A percentile compares a stretch with the other conserved stretches of the same genome.
These are phyloP conservation scores for Pseudomyrmex flavicornis DNA, from an alignment of 1,140 invertebrate genomes.

Conservation along the genomic window DNA sequence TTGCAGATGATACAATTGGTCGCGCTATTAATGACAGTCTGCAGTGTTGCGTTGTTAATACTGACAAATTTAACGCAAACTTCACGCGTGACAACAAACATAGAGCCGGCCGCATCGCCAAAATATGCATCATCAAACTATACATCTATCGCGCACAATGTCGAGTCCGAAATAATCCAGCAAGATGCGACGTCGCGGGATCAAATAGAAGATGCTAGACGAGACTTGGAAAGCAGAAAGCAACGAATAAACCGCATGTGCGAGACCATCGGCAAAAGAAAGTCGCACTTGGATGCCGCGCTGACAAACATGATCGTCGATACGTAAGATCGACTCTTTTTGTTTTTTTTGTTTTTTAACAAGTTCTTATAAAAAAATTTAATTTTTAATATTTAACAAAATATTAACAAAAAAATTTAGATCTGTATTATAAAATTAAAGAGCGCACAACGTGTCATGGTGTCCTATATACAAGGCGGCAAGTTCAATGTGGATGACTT, in stretches of 20 bases:
- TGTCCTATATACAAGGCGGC: slow-evolving; percentile 87
- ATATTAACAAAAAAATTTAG: background rate
- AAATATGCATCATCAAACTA: slow-evolving; percentile 27
- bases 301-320: no score
- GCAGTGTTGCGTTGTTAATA: slow-evolving; percentile 54
- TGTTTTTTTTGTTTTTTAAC: no score
- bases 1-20: slow-evolving; percentile 60
- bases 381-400: background rate
- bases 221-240: slow-evolving; percentile 58
- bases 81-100: slow-evolving; percentile 36
- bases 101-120: slow-evolving; percentile 29
- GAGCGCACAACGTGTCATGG: slow-evolving; percentile 84
- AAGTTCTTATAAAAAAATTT: background rate
- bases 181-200: slow-evolving; percentile 25
- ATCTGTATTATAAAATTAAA: slow-evolving; percentile 59
- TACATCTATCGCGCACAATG: background rate
- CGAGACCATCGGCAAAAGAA: slow-evolving; percentile 12
- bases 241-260: slow-evolving; percentile 56
- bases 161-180: slow-evolving; percentile 4
- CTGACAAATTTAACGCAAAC: slow-evolving; percentile 40
- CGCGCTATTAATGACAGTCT: slow-evolving; percentile 27
- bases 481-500: slow-evolving; percentile 86
- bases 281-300: slow-evolving; percentile 46
- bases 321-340: no score
- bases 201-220: slow-evolving; percentile 54